Evolutionary conservation across 2,113 vertebrate genomes (phyloP), one percentile per base, ranked within the genome.

Genomic region (Labrus mixtus): DNA sequence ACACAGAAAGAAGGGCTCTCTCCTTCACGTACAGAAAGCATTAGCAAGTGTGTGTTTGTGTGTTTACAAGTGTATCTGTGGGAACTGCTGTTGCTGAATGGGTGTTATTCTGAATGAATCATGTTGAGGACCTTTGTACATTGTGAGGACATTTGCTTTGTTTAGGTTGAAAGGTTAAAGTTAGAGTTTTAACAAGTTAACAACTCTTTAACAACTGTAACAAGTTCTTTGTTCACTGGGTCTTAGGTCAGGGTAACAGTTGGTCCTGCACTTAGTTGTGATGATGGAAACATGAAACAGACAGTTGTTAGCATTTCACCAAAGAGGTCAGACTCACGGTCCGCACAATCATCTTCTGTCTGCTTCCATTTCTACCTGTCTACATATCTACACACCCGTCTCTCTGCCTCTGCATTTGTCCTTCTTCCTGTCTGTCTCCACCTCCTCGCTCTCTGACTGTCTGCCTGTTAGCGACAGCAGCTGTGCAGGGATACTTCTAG

Each of bases 401-500:
- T 68, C 20, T 73, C 68, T 79, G 22, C 73, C 57, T 76, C 60
- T 72, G 33, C 54, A 72, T 78, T 73, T 66, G 53, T 68, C 79
- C 76, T 23, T 20, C 69, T 68, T 55, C 73, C 84, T 84, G n/a
- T 80, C 78, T 67, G 50, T 59, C 79, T 70, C 70, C 61, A 46
- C 65, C 54, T 56, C 33, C 73, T 68, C 20, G 57, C 53, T 83
- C 73, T 56, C 81, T 55, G 76, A 78, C 87, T 85, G 81, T 79
- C 78, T 90, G 81, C 77, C 84, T 87, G 89, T 86, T 84, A 84
- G 89, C 78, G 76, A 85, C 89, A 91, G 88, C 90, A 89, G 85
- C 89, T 87, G 89, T 84, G 88, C 82, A 51, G 78, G 83, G 78
- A 82, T 83, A 90, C 79, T 86, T 89, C 80, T 46, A 79, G 80